Base-by-base conservation (phyloP, 2,113 vertebrate species). In the Perca schrenkii region DNA sequence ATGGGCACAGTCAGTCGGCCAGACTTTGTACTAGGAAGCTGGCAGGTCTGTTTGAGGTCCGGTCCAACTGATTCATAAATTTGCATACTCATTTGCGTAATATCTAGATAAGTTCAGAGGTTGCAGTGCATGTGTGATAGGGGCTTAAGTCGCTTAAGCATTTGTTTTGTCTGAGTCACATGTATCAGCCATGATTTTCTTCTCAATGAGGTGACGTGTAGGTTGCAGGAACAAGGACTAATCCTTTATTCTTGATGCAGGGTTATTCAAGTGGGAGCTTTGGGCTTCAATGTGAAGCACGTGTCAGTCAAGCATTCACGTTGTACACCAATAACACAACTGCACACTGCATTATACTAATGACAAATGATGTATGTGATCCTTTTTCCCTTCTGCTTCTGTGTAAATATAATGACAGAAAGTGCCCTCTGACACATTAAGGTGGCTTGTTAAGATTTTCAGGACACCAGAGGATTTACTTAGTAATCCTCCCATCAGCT, bases 381-480 rank as follows among this genome's bases (percentile, higher is more conserved):
- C 0, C n/a, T 47, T 34, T n/a, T 56, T 60, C 11, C 0, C 25
- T 40, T 43, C 16, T 22, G 12, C 6, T n/a, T 54, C 28, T 56
- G 54, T 47, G 50, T 14, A 36, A 65, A 54, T 2, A 4, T 31
- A 17, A 25, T 62, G 68, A 72, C 36, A 36, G 21, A 15, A 49
- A 69, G 73, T 67, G 53, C 5, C 63, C 79, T 43, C 14, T 16
- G 15, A 77, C 86, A 62, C 65, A 75, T 88, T 91, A 71, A 84
- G 78, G 62, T 47, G 36, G 71, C 72, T 84, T 25, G 68, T 86
- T 88, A 85, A 85, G 83, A 82, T 89, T 92, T 91, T 88, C 86
- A 85, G 89, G 91, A 84, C 86, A 84, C 25, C 4, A 14, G n/a
- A n/a, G 88, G 91, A 89, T 92, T 92, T 87, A 68, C 82, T 13